Conservation (phyloP, 1,140 invertebrate genomes). For the Trichomalopsis sarcophagae region DNA sequence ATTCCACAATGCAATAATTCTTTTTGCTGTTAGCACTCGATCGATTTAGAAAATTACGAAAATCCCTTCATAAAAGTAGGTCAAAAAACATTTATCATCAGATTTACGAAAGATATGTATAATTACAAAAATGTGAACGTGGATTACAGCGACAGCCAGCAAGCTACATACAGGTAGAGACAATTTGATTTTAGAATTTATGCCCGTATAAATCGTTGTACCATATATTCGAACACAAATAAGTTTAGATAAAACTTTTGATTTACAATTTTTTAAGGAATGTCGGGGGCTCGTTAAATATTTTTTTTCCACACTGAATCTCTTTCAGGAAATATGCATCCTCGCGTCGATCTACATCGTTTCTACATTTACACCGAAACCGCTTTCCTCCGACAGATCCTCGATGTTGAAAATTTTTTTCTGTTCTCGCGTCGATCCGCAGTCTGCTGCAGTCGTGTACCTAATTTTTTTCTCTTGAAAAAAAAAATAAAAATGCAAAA, state of each 20-base stretch:
- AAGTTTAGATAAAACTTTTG: slow-evolving; percentile 2
- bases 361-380: too few species aligned
- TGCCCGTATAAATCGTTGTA: neutral
- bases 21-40: neutral
- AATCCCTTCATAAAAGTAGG: neutral
- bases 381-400: too few species aligned
- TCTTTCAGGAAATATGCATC: neutral
- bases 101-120: neutral
- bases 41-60: neutral
- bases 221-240: neutral
- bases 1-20: neutral
- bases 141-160: neutral
- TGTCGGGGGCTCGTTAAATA: slow-evolving; percentile 25
- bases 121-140: neutral
- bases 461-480: neutral
- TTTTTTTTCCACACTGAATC: neutral
- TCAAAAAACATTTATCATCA: too few species aligned
- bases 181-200: slow-evolving; percentile 33
- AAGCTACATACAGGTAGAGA: neutral
- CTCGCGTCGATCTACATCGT: neutral
- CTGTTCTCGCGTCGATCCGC: neutral
- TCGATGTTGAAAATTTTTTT: neutral
- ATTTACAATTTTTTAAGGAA: slow-evolving; percentile 36
- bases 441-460: neutral
- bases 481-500: slow-evolving; percentile 9